Evolutionary conservation across 2,888 invertebrate species (phyloP), one percentile per base, ranked within the genome.

Genomic region (Mesoligia furuncula): DNA sequence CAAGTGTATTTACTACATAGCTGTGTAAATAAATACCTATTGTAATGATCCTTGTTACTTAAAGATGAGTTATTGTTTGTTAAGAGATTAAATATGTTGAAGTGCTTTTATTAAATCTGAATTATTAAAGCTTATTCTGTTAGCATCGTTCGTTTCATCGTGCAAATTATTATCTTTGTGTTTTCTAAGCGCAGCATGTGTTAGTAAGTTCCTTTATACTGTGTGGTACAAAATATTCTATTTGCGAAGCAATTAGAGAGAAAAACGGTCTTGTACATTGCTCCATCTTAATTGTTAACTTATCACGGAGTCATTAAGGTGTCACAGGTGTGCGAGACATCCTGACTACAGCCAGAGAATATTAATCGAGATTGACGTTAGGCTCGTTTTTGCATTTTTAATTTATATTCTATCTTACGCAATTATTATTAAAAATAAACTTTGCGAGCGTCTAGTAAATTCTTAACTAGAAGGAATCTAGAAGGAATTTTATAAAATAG

Each of bases 301-400:
- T 77, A 84, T 84, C 85, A 80, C 66, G 67, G 67, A 85, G 87
- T 80, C 85, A 85, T 85, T 85, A 85, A 77, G 45, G 84, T 85
- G 85, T 85, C 85, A 80, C 84, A 80, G 80, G 76, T 84, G 85
- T 77, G 73, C 86, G 72, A 77, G 85, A 85, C 86, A 86, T 85
- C 86, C 85, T 84, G 84, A 85, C 84, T 73, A 62, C 74, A 66
- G 75, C 77, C 76, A 73, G 70, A 73, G 87, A 86, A 86, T 85
- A 85, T 86, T 84, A 85, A 85, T 80, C 77, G 73, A 75, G 73
- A 80, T 84, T 85, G 84, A 85, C 86, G 59, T 61, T 68, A 36
- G 57, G 57, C 65, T 57, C 66, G 68, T 76, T 70, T 79, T 83
- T 76, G 83, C 74, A 86, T 79, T 73, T 83, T 80, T 86, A 75